Evolutionary conservation across 1,140 invertebrate genomes (phyloP), one percentile per base, ranked within the genome.

Genomic region (Argopecten irradians): DNA sequence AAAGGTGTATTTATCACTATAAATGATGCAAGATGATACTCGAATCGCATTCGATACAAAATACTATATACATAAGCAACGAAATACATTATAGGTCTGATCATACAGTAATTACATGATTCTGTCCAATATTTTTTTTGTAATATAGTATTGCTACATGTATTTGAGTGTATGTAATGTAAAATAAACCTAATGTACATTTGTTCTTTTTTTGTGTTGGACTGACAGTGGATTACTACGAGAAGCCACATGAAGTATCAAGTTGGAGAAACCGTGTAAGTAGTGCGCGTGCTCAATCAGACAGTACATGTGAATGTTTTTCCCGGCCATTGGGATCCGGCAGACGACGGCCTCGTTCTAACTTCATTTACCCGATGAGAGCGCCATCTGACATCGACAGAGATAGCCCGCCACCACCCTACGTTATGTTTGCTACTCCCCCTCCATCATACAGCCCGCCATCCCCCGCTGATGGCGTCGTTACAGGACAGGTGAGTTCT

Each of bases 291-390:
- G 22, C 55, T 5, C 55, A 71, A n/a, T 71, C 55, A 28, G n/a
- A 71, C n/a, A 71, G 55, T 71, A 71, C 55, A 7, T 71, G 55
- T 28, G 22, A 2, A 71, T 71, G 55, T 11, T 71, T 71, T 28
- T 28, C 55, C n/a, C 55, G 55, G 16, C 55, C 55, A 28, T n/a
- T 71, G 22, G 86, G 84, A 22, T 90, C 89, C 36, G 84, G 91
- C 22, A 88, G 89, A 0, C 35, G 88, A 22, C 84, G 89, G 16
- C 91, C 91, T 33, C 83, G 89, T 3, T 92, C 91, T 33, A 92
- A 91, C 46, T 35, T 92, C 1, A 92, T 92, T 86, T 92, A 92
- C 43, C 91, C 91, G 19, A 89, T 92, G 88, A 86, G 91, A 43
- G 91, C 90, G 33, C 86, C 90, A 32, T 92, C 91, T 28, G 90